phyloP scores from a whole-genome alignment of 2,888 invertebrate species.

The Patella caerulea region DNA sequence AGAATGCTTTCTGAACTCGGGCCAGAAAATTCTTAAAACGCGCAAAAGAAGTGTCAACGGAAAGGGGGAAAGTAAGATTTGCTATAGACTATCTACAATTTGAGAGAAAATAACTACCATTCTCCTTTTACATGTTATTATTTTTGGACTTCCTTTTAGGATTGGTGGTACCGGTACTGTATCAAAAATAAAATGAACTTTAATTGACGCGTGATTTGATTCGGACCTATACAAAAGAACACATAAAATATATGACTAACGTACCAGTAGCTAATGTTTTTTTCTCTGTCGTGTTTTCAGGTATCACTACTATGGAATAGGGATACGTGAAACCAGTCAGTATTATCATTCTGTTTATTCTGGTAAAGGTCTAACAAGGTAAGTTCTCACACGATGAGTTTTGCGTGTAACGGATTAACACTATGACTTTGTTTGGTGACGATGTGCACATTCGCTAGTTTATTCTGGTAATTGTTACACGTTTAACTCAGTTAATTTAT shows the following conservation, averaged over 20 bases:
- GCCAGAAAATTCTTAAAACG: too few species aligned
- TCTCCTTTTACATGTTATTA: background rate
- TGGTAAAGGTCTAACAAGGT: constrained; percentile 69
- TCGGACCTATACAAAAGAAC: too few species aligned
- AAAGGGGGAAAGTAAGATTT: too few species aligned
- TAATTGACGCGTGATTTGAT: background rate
- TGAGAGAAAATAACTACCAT: background rate
- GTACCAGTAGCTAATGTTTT: background rate
- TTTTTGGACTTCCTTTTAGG: background rate
- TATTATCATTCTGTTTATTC: constrained; percentile 69
- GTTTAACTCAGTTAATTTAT: too few species aligned
- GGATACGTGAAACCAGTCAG: constrained; percentile 70
- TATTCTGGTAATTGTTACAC: too few species aligned
- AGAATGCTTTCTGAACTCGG: too few species aligned
- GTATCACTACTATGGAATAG: constrained; percentile 72
- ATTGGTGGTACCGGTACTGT: background rate
- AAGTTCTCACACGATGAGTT: constrained; percentile 15
- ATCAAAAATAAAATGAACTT: background rate
- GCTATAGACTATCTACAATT: too few species aligned
- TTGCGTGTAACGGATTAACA: too few species aligned
- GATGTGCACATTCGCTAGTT: too few species aligned
- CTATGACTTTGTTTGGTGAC: too few species aligned
- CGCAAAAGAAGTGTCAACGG: too few species aligned
- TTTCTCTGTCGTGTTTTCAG: constrained; percentile 44
- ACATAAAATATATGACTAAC: too few species aligned